Percentiles rank a stretch among this genome's conserved stretches.
These are phyloP conservation scores for Entelurus aequoreus DNA, from an alignment of 2,113 vertebrate genomes.

Conservation along the genomic window DNA sequence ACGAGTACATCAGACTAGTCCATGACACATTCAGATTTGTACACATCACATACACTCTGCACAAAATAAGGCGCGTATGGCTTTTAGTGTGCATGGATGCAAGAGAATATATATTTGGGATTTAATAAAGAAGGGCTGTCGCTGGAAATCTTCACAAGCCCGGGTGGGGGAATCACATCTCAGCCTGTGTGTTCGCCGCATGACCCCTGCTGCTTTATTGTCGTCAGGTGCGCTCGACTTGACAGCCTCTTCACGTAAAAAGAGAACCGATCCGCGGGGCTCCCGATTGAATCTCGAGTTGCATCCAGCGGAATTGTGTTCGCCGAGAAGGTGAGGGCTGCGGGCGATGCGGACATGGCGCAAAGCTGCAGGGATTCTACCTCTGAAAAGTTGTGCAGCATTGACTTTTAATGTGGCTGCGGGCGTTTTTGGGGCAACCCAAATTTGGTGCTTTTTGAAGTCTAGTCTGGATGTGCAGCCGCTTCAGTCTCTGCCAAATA, in stretches of 20 bases:
- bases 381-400: background rate
- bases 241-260: background rate
- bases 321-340: background rate
- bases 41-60: no score
- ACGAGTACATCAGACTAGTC: background rate
- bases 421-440: background rate
- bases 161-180: background rate
- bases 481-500: background rate
- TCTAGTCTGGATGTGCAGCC: background rate
- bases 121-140: background rate
- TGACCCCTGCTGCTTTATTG: background rate
- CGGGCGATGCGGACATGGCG: background rate
- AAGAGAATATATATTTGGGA: background rate
- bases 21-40: no score
- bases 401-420: constrained; percentile 7
- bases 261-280: constrained; percentile 1
- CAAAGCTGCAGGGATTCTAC: constrained; percentile 1
- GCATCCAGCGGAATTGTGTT: background rate
- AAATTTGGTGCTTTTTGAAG: background rate
- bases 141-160: background rate
- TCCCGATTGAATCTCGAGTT: constrained; percentile 3
- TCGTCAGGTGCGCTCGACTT: background rate
- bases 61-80: background rate
- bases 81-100: background rate
- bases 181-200: no score